Evolutionary conservation across 2,113 vertebrate genomes (phyloP).

Genomic region (Oenanthe oenanthe): DNA sequence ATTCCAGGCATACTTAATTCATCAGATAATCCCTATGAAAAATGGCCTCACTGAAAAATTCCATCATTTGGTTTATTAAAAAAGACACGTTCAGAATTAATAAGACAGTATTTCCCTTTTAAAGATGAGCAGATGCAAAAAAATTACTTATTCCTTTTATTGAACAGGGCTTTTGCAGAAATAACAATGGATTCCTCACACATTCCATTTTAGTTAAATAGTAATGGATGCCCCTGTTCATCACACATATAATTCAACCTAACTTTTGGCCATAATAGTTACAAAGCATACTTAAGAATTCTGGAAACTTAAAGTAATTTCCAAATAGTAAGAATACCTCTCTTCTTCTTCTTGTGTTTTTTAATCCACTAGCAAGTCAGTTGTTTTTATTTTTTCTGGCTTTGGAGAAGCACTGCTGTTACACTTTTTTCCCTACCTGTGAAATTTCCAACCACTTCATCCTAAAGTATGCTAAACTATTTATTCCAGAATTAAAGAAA

Average conservation of each 20-base stretch:
- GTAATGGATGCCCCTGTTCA: background rate
- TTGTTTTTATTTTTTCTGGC: background rate
- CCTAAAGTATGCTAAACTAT: background rate
- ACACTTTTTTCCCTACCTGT: background rate
- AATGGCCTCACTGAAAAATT: slow-evolving; percentile 6
- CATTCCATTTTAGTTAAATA: slow-evolving; percentile 8
- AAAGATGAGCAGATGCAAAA: slow-evolving; percentile 43
- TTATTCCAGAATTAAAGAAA: background rate
- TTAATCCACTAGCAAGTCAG: background rate
- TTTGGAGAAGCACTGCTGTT: background rate
- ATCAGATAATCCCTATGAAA: slow-evolving; percentile 35
- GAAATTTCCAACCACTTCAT: background rate
- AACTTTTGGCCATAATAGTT: slow-evolving; percentile 44
- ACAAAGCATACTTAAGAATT: background rate
- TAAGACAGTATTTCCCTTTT: slow-evolving; percentile 21
- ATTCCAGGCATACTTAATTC: slow-evolving; percentile 15
- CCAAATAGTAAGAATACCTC: background rate
- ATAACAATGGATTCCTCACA: slow-evolving; percentile 5
- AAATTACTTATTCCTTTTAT: background rate
- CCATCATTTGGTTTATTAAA: background rate
- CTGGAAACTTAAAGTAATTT: background rate
- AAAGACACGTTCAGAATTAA: slow-evolving; percentile 1
- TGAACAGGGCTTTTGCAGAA: background rate
- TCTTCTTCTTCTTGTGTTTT: background rate
- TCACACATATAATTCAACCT: slow-evolving; percentile 64